Percentiles rank a stretch among this genome's conserved stretches.
phyloP scores from a whole-genome alignment of 1,140 invertebrate species.

The Musca vetustissima region DNA sequence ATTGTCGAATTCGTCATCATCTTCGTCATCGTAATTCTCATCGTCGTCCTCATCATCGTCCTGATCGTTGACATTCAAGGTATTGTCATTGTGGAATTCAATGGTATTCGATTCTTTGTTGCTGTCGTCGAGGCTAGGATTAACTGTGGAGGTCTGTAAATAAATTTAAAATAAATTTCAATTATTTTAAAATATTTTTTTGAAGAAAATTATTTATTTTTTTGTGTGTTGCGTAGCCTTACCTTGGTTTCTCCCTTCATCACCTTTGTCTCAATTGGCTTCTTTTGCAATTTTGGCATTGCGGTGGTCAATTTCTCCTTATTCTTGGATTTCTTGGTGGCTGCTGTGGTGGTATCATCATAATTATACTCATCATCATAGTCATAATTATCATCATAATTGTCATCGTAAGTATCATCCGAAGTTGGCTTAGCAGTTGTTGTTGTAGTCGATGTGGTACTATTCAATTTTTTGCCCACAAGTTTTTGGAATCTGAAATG shows the following conservation, averaged over 20 bases:
- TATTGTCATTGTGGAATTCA: conserved; percentile 32
- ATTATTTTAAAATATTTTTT: too few species aligned
- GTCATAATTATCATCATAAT: conserved; percentile 32
- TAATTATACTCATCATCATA: conserved; percentile 36
- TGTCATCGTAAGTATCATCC: conserved; percentile 28
- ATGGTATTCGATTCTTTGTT: conserved; percentile 33
- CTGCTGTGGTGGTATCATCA: conserved; percentile 31
- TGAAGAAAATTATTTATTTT: too few species aligned
- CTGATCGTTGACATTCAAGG: conserved; percentile 33
- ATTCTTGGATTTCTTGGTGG: conserved; percentile 36
- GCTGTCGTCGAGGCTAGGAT: conserved; percentile 30
- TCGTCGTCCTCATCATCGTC: conserved; percentile 39
- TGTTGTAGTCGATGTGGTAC: conserved; percentile 25
- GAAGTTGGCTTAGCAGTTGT: conserved; percentile 16
- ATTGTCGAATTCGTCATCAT: conserved; percentile 38
- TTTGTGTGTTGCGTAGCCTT: background rate
- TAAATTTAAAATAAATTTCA: background rate
- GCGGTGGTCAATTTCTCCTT: conserved; percentile 24
- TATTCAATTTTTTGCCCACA: conserved; percentile 39
- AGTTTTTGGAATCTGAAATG: conserved; percentile 45
- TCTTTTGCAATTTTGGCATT: conserved; percentile 34
- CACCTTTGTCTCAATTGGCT: conserved; percentile 33
- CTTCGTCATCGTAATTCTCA: conserved; percentile 37
- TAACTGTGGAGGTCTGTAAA: conserved; percentile 23
- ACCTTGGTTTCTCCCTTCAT: conserved; percentile 37